Evolutionary conservation across 2,113 vertebrate genomes (phyloP).

Genomic region (Notarius lentiginosus): DNA sequence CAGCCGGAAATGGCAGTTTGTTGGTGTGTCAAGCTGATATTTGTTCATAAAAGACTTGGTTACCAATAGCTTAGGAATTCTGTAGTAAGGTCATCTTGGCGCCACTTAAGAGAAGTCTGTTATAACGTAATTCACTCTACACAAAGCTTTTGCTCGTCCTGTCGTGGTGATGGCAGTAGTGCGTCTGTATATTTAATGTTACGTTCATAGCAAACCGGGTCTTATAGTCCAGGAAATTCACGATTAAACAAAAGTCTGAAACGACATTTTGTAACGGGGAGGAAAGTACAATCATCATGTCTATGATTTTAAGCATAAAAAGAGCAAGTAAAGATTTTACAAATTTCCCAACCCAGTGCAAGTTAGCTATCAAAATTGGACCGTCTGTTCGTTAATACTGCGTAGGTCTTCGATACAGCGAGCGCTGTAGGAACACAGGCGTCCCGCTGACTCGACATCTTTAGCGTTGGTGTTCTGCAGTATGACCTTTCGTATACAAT

Average conservation of each 20-base stretch:
- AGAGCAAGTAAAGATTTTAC: not conserved
- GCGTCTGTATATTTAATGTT: not conserved
- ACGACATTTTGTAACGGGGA: too few species aligned
- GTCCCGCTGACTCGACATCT: not conserved
- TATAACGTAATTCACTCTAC: not conserved
- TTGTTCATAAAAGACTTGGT: not conserved
- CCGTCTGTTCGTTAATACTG: conserved; percentile 36
- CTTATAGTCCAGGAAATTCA: not conserved
- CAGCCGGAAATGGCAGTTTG: not conserved
- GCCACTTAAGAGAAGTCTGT: not conserved
- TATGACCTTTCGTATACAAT: conserved; percentile 13
- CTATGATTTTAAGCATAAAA: not conserved
- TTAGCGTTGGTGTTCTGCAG: conserved; percentile 5
- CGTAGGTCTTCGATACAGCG: conserved; percentile 23
- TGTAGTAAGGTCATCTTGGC: not conserved
- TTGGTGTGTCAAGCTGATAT: not conserved
- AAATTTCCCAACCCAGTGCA: not conserved
- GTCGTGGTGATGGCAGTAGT: not conserved
- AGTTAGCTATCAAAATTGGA: not conserved
- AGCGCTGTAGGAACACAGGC: not conserved
- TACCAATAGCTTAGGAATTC: not conserved
- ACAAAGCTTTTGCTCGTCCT: not conserved
- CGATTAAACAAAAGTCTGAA: not conserved
- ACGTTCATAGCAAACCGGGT: not conserved
- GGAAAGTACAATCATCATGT: not conserved